Evolutionary conservation across 1,140 invertebrate genomes (phyloP).

Genomic region (Panonychus citri): DNA sequence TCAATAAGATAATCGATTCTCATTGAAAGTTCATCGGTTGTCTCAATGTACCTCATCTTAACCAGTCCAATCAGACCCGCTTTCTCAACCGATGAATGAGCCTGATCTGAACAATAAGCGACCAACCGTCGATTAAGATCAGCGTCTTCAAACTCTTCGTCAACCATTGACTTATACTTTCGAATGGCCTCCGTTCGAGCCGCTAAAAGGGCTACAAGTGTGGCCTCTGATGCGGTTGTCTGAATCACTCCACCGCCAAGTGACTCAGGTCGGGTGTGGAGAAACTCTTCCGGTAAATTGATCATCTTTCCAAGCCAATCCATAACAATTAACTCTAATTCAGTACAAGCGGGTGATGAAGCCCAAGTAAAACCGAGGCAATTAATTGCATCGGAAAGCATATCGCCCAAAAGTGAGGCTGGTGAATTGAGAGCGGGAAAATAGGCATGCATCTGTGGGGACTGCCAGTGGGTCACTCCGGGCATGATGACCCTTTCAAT

Average conservation of each 20-base stretch:
- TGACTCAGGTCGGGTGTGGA: conserved; percentile 19
- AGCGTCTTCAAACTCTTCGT: conserved; percentile 42
- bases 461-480: conserved; percentile 72
- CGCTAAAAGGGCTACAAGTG: conserved; percentile 52
- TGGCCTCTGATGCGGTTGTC: conserved; percentile 75
- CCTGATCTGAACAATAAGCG: conserved; percentile 71
- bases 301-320: conserved; percentile 83
- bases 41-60: conserved; percentile 18
- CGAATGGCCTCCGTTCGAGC: conserved; percentile 59
- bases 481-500: conserved; percentile 32
- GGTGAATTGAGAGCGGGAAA: conserved; percentile 86
- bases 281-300: conserved; percentile 54
- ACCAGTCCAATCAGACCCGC: conserved; percentile 29
- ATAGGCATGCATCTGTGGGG: conserved; percentile 78
- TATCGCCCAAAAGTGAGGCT: conserved; percentile 63
- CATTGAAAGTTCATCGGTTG: conserved; percentile 16
- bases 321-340: conserved; percentile 76
- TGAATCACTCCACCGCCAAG: conserved; percentile 67
- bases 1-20: conserved; percentile 13
- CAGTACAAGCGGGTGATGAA: conserved; percentile 74
- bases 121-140: conserved; percentile 76
- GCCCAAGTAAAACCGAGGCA: conserved; percentile 83
- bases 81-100: conserved; percentile 32
- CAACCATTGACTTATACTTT: conserved; percentile 35
- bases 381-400: conserved; percentile 54